Evolutionary conservation across 2,113 vertebrate species (phyloP), one percentile per base, ranked within the genome.

Genomic region (Lagenorhynchus albirostris): DNA sequence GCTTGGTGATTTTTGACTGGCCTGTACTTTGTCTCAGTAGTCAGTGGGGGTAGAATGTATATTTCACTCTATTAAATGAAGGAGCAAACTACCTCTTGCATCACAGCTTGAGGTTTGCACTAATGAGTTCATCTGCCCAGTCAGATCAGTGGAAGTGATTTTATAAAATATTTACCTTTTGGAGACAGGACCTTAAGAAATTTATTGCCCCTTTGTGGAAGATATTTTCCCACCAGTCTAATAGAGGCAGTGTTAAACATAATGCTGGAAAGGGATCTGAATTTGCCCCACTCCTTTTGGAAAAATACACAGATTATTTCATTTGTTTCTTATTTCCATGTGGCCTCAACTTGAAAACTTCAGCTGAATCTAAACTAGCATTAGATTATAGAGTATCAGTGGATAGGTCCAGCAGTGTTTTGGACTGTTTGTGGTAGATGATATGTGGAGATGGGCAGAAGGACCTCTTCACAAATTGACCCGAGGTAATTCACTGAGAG

Each of bases 81-180:
- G 33, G 17, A 38, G 4, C n/a, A 82, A 91, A 65, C 67, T 92
- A 58, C 77, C 67, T 81, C n/a, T 94, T 20, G 67, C 26, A 84
- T 50, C 21, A 47, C n/a, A 91, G 55, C 4, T 73, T 93, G 23
- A 38, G 92, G 26, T 93, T 95, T 91, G 65, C 12, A 38, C 33
- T 91, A 70, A 89, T 80, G 82, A 53, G 68, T 93, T 53, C 31
- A 83, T 89, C 68, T 95, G 14, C 71, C 62, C 53, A 91, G 65
- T 91, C 67, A 95, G 58, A 91, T 62, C 53, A 94, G 91, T 60
- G 25, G 10, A 97, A 95, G 26, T 60, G 13, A 92, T 83, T 82
- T 71, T 71, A 86, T 41, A 63, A 96, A 97, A 93, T 94, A 79
- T 76, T 94, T 89, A 65, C 91, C 23, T 79, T 62, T 91, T 50